Conservation (phyloP, 1,140 invertebrate species). For the Pseudomyrmex gracilis region DNA sequence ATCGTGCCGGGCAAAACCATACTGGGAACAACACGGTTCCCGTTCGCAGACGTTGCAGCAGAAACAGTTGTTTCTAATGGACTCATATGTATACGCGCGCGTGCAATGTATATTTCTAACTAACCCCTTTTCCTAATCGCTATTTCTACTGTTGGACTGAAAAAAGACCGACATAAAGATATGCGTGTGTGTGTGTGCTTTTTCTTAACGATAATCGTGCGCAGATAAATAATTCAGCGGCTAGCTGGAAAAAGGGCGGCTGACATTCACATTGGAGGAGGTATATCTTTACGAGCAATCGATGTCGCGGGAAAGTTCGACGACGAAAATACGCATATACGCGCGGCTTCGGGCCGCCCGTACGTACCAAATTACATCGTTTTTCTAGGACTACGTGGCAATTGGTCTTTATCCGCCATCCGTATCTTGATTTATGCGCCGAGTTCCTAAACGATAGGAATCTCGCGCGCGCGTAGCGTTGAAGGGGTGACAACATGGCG, state of each 20-base stretch:
- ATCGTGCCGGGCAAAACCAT: too few species aligned
- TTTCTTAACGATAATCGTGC: conserved; percentile 48
- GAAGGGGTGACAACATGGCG: conserved; percentile 26
- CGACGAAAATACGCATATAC: conserved; percentile 26
- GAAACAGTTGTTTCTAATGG: neutral
- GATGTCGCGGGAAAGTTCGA: conserved; percentile 41
- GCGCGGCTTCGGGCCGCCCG: neutral
- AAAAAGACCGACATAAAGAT: neutral
- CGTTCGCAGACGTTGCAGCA: neutral
- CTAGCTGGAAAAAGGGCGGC: conserved; percentile 13
- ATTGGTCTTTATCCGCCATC: conserved; percentile 56
- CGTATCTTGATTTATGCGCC: conserved; percentile 69
- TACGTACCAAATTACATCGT: conserved; percentile 52
- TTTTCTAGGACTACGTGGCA: conserved; percentile 56
- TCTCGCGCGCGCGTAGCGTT: conserved; percentile 41
- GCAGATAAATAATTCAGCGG: conserved; percentile 67
- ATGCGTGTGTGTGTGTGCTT: neutral
- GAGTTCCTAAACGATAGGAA: conserved; percentile 64
- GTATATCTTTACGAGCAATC: conserved; percentile 56
- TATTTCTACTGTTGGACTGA: neutral
- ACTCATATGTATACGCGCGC: neutral
- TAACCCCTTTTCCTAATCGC: conserved; percentile 12
- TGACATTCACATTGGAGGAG: conserved; percentile 40
- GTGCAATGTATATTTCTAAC: neutral
- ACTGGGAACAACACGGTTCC: too few species aligned